Evolutionary conservation across 2,113 vertebrate species (phyloP).

Genomic region (Tylochromis polylepis): DNA sequence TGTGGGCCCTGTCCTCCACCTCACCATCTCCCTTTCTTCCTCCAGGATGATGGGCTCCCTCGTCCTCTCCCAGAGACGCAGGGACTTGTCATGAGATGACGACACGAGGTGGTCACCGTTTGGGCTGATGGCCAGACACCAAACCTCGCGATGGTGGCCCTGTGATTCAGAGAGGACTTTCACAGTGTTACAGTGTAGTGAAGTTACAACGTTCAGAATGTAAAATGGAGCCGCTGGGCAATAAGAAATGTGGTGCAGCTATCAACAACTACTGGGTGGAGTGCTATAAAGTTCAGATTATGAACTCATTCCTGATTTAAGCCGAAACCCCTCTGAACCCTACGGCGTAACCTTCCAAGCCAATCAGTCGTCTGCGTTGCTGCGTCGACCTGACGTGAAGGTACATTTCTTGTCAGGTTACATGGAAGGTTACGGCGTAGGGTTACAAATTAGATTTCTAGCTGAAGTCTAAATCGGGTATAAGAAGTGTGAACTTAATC

Average conservation of each 20-base stretch:
- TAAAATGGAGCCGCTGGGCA: background rate
- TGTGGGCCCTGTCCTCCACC: background rate
- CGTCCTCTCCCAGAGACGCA: constrained; percentile 94
- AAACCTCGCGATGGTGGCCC: constrained; percentile 94
- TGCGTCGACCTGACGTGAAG: background rate
- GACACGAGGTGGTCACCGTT: constrained; percentile 92
- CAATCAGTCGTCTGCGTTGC: background rate
- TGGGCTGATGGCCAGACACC: constrained; percentile 90
- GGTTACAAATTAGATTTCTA: background rate
- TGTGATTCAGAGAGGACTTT: constrained; percentile 19
- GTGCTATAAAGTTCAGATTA: background rate
- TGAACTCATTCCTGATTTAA: background rate
- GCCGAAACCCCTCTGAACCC: background rate
- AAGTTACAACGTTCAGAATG: background rate
- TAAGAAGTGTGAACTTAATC: background rate
- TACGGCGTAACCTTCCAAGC: fast-evolving
- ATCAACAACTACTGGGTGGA: background rate
- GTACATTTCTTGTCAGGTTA: background rate
- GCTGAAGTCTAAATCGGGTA: background rate
- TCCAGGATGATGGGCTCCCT: constrained; percentile 92
- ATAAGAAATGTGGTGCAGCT: background rate
- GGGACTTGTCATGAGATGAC: constrained; percentile 90
- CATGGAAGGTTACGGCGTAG: background rate
- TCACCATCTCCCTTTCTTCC: constrained; percentile 93
- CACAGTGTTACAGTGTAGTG: background rate